Base-by-base conservation (phyloP, 2,888 invertebrate genomes). In the Caenorhabditis sp. region DNA sequence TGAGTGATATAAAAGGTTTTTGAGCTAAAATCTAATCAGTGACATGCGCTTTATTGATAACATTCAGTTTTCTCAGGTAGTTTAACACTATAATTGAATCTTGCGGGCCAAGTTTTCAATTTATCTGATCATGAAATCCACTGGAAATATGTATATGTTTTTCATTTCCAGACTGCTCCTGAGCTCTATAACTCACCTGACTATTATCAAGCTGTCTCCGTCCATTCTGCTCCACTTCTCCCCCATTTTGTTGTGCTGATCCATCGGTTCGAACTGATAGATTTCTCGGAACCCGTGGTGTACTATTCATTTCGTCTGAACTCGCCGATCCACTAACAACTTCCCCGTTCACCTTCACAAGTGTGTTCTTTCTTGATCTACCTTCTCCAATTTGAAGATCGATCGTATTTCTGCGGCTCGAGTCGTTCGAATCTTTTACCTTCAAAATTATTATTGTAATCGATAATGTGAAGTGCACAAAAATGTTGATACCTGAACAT, bases 331-430 rank as follows among this genome's bases (percentile, higher is more conserved):
- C 68, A 62, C 68, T 71, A 52, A 77, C 77, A 17, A 80, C 71
- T 31, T 80, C 80, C 20, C 80, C 80, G 80, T 80, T 80, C 64
- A 80, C 76, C 63, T 80, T 80, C 49, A 80, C 70, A 21, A 80
- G 52, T 8, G 80, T 80, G 52, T 80, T 80, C 56, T 77, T 80
- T 38, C 80, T 20, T 17, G 80, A 80, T 12, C 80, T 53, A 1
- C 71, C 74, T 66, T 80, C 80, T 36, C 75, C 70, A 21, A 73
- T 80, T 57, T 77, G 75, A 20, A 80, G 71, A 57, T 80, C 80
- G 12, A 80, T 76, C 20, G 77, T 80, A 54, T 80, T 80, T 17
- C 80, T 62, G 17, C 75, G 75, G 38, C 66, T 70, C 36, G 72
- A 59, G 62, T 77, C 80, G 23, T 43, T 43, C 67, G 67, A 60